These are phyloP conservation scores for Latrodectus hesperus DNA, from an alignment of 2,888 invertebrate genomes.

Conservation along the genomic window DNA sequence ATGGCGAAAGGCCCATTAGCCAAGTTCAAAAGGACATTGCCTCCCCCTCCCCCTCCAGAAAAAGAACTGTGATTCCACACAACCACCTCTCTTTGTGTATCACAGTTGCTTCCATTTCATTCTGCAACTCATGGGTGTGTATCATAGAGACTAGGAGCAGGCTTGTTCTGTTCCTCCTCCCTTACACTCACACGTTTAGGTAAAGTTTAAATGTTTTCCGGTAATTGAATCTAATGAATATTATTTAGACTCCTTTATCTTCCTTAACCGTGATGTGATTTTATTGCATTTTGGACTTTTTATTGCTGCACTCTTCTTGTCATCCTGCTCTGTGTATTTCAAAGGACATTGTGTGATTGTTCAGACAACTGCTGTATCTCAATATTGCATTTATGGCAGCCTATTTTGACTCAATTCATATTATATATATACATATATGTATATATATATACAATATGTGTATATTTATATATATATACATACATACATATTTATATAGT, in stretches of 20 bases:
- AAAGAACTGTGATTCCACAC: constrained; percentile 39
- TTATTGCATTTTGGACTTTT: constrained; percentile 3
- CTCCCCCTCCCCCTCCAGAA: constrained; percentile 22
- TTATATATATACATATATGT: constrained; percentile 1
- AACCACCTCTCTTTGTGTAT: constrained; percentile 43
- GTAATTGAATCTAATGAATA: background rate
- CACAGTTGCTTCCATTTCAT: constrained; percentile 65
- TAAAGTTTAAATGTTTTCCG: background rate
- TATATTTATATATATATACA: constrained; percentile 1
- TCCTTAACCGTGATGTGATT: constrained; percentile 2
- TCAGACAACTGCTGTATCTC: background rate
- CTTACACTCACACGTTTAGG: background rate
- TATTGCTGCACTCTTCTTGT: background rate
- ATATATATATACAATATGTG: background rate
- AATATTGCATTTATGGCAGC: constrained; percentile 66
- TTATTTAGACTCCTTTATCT: constrained; percentile 10
- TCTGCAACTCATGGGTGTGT: constrained; percentile 28
- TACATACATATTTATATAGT: constrained; percentile 44
- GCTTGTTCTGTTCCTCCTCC: background rate
- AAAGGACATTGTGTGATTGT: background rate
- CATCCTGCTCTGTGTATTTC: background rate
- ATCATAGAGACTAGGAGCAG: constrained; percentile 20
- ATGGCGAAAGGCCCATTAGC: background rate
- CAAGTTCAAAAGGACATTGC: constrained; percentile 4
- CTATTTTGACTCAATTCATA: constrained; percentile 52